Conservation (phyloP, 2,888 invertebrate species). For the Rhyacophila evoluta region DNA sequence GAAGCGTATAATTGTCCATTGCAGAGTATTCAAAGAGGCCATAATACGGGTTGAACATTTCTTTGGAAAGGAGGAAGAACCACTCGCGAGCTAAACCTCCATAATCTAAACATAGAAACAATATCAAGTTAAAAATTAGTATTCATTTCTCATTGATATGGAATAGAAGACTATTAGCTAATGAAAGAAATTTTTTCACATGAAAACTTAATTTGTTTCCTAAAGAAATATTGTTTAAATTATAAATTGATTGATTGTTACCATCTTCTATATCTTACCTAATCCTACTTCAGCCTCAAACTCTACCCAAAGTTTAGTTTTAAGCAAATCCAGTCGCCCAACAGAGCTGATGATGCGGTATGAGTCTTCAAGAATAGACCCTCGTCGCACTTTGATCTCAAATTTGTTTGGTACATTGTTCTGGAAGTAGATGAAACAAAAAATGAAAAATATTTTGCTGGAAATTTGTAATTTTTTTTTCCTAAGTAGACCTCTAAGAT, state of each 20-base stretch:
- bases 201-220: too few species aligned
- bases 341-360: conserved; percentile 95
- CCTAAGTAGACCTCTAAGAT: too few species aligned
- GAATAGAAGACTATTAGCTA: too few species aligned
- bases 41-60: conserved; percentile 99
- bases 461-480: too few species aligned
- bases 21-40: conserved; percentile 99
- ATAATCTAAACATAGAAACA: conserved; percentile 93
- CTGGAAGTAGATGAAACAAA: too few species aligned
- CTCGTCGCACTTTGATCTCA: conserved; percentile 93
- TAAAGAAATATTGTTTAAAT: too few species aligned
- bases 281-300: conserved; percentile 97
- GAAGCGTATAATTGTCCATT: conserved; percentile 99
- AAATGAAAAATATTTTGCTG: too few species aligned
- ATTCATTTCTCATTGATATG: too few species aligned
- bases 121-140: too few species aligned
- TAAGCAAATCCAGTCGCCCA: conserved; percentile 89
- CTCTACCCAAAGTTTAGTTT: conserved; percentile 98
- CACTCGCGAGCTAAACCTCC: conserved; percentile 97
- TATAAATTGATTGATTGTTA: too few species aligned
- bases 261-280: conserved; percentile 67
- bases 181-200: too few species aligned
- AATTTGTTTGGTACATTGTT: conserved; percentile 97
- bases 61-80: conserved; percentile 98
- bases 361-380: conserved; percentile 96